phyloP scores from a whole-genome alignment of 35 echinoderm and acorn worm species.

The Chiridota heheva region DNA sequence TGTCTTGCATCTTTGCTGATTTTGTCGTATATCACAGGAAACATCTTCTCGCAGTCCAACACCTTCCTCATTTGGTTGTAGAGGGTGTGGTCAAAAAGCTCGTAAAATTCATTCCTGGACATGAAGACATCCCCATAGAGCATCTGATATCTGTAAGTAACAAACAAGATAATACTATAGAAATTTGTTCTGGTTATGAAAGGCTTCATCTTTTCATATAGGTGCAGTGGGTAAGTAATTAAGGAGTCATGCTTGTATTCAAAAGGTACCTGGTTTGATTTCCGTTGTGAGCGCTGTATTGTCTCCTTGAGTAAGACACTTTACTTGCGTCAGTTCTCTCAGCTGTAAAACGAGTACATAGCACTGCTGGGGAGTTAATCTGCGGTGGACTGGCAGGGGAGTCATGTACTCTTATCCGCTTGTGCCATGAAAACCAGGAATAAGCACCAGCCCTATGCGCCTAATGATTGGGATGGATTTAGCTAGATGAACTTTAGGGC shows the following conservation, averaged over 20 bases:
- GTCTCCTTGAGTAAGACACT: too few relatives aligned
- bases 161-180: neutral
- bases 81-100: conserved; percentile 93
- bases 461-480: neutral
- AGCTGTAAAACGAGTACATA: too few relatives aligned
- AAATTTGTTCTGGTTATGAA: too few relatives aligned
- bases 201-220: neutral
- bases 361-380: too few relatives aligned
- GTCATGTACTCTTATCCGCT: too few relatives aligned
- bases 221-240: neutral
- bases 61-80: conserved; percentile 79
- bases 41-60: conserved; percentile 70
- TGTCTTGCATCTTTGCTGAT: conserved; percentile 72
- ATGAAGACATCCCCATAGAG: conserved; percentile 84
- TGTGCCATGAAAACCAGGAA: too few relatives aligned
- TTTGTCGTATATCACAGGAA: conserved; percentile 90
- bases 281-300: too few relatives aligned
- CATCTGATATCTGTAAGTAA: conserved; percentile 85
- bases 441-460: too few relatives aligned
- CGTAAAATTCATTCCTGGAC: conserved; percentile 79
- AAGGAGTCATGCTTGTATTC: too few relatives aligned
- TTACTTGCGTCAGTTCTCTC: too few relatives aligned
- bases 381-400: too few relatives aligned
- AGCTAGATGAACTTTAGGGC: neutral
- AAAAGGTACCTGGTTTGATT: too few relatives aligned